A percentile compares a stretch with the other conserved stretches of the same genome.
Conservation (phyloP, 2,797 vertebrate genomes). For the Enoplosus armatus region DNA sequence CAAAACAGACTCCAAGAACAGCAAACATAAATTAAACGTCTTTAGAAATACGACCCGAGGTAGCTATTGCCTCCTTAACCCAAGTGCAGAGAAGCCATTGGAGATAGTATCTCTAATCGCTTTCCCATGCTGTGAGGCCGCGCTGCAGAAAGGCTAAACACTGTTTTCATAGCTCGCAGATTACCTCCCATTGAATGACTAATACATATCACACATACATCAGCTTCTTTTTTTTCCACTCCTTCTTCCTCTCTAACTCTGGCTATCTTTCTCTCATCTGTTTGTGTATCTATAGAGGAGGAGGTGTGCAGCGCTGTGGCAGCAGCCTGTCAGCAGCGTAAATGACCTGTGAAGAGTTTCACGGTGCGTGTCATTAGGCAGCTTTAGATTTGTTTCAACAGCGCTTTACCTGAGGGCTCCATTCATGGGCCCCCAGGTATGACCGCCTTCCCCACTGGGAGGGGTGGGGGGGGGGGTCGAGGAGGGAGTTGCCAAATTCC, state of each 20-base stretch:
- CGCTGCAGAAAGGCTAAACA: conserved; percentile 57
- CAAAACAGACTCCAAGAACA: conserved; percentile 65
- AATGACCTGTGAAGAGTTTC: conserved; percentile 97
- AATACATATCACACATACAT: conserved; percentile 66
- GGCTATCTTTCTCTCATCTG: conserved; percentile 43
- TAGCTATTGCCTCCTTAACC: conserved; percentile 56
- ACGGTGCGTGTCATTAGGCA: conserved; percentile 94
- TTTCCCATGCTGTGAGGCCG: conserved; percentile 70
- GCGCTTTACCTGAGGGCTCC: conserved; percentile 90
- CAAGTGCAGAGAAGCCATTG: conserved; percentile 45
- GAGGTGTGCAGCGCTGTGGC: conserved; percentile 62
- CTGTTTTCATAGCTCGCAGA: conserved; percentile 68
- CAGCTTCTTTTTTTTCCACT: conserved; percentile 11
- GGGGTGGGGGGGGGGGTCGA: neutral
- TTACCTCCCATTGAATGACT: conserved; percentile 72
- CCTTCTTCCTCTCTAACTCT: conserved; percentile 25
- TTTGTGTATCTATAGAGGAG: conserved; percentile 52
- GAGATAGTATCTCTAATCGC: conserved; percentile 78
- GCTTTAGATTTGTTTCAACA: conserved; percentile 94
- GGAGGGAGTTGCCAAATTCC: conserved; percentile 54
- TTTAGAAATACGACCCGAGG: conserved; percentile 69
- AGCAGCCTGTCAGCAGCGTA: conserved; percentile 90
- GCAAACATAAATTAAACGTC: conserved; percentile 67
- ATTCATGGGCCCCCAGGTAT: conserved; percentile 91
- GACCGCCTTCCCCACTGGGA: conserved; percentile 73